Evolutionary conservation across 2,113 vertebrate species (phyloP).

Genomic region (human): GRCh38 chr4:97286501-97287000

Average conservation of each 20-base stretch:
- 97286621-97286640: neutral
- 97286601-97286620: neutral
- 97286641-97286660: neutral
- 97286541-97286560: neutral
- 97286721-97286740: neutral
- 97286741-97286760: neutral
- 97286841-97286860: neutral
- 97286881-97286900: neutral
- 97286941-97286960: neutral
- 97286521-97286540: neutral
- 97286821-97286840: neutral
- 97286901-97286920: neutral
- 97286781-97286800: neutral
- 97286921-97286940: neutral
- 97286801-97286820: neutral
- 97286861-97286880: neutral
- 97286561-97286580: neutral
- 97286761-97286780: neutral
- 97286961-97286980: neutral
- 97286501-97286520: slow-evolving; percentile 16
- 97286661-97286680: neutral
- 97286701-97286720: neutral
- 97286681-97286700: neutral
- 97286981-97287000: neutral
- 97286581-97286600: neutral